A percentile compares a stretch with the other conserved stretches of the same genome.
These are phyloP conservation scores for Danio kyathit DNA, from an alignment of 2,797 vertebrate species.

Conservation along the genomic window DNA sequence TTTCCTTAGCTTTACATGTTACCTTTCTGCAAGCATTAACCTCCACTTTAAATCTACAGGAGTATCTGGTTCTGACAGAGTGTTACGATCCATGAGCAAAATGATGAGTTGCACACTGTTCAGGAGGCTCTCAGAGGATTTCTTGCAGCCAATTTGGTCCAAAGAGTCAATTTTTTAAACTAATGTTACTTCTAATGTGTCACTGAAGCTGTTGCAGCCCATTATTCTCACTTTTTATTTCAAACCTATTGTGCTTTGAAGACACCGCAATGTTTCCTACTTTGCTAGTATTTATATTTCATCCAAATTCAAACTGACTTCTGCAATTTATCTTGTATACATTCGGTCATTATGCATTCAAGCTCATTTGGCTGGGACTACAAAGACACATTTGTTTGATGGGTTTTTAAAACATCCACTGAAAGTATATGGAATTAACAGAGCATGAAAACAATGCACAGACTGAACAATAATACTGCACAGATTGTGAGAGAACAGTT, in stretches of 20 bases:
- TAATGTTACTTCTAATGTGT: constrained; percentile 24
- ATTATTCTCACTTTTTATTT: constrained; percentile 22
- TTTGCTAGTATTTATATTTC: neutral
- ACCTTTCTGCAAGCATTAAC: neutral
- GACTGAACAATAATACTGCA: neutral
- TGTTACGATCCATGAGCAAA: neutral
- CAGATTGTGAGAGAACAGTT: neutral
- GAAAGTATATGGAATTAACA: neutral
- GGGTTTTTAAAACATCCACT: neutral
- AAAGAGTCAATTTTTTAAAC: neutral
- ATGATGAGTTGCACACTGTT: neutral
- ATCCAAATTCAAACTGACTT: neutral
- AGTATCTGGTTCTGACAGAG: constrained; percentile 10
- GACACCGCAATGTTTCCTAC: constrained; percentile 1
- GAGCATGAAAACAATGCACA: neutral
- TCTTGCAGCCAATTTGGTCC: neutral
- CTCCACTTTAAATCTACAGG: constrained; percentile 16
- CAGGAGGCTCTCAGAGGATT: neutral
- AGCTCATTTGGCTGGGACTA: neutral
- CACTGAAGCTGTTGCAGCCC: constrained; percentile 4
- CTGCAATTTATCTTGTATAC: constrained; percentile 6
- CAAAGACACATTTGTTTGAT: neutral
- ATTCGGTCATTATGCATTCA: neutral
- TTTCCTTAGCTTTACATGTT: neutral
- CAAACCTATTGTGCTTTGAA: constrained; percentile 7